These are phyloP conservation scores for Mesoclemmys tuberculata DNA, from an alignment of 2,113 vertebrate genomes.

Conservation along the genomic window DNA sequence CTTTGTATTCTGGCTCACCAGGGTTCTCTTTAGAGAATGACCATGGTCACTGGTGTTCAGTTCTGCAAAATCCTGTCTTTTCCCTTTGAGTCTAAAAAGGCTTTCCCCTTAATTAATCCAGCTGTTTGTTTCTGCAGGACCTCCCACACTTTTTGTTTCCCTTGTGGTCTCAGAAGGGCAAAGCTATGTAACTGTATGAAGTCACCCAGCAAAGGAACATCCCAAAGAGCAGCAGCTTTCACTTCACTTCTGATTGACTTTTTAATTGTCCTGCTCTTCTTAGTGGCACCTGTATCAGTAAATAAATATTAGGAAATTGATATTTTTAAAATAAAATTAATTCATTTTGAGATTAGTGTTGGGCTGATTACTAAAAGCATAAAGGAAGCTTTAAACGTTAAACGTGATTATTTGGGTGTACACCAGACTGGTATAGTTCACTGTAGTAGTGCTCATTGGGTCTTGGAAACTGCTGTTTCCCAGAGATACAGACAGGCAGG, in stretches of 20 bases:
- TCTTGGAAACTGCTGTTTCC: conserved; percentile 40
- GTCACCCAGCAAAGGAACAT: neutral
- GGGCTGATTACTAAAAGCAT: neutral
- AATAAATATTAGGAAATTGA: neutral
- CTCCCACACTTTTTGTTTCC: neutral
- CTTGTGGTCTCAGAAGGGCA: neutral
- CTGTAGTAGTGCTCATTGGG: neutral
- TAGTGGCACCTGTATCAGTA: neutral
- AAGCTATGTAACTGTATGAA: neutral
- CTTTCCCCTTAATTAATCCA: neutral
- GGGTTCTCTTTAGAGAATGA: neutral
- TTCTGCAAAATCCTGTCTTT: neutral
- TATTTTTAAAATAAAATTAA: neutral
- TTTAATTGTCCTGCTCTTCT: neutral
- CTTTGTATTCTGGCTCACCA: neutral
- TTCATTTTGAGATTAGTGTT: neutral
- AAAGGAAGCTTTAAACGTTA: too few relatives aligned
- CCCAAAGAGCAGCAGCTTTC: neutral
- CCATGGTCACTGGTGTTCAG: neutral
- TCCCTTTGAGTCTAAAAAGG: neutral
- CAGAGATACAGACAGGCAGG: neutral
- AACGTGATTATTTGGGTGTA: neutral
- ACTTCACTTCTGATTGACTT: neutral
- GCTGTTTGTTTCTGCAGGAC: neutral
- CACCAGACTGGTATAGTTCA: neutral